A percentile compares a stretch with the other conserved stretches of the same genome.
Conservation (phyloP, 2,888 invertebrate genomes). For the Laspeyria flexula region DNA sequence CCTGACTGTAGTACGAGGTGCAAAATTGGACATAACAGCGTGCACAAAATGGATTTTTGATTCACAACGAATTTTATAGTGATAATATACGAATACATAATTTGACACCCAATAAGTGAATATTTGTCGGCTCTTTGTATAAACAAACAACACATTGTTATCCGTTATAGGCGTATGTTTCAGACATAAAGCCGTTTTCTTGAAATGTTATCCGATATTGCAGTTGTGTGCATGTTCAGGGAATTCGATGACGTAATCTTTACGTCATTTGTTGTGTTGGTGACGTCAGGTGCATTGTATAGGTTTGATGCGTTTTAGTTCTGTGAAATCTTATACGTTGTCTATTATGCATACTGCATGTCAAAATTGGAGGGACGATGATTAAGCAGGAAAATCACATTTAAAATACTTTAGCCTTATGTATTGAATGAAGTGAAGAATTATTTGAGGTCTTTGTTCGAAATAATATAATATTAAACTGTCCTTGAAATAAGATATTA, state of each 20-base stretch:
- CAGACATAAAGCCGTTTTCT: not conserved
- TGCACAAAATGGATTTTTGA: slow-evolving; percentile 48
- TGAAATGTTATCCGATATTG: not conserved
- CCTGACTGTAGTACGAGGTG: slow-evolving; percentile 24
- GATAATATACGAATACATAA: slow-evolving; percentile 31
- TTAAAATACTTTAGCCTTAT: too few relatives aligned
- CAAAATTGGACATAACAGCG: slow-evolving; percentile 24
- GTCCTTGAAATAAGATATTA: too few relatives aligned
- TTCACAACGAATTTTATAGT: slow-evolving; percentile 39
- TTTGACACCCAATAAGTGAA: slow-evolving; percentile 30
- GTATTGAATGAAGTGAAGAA: too few relatives aligned
- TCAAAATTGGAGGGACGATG: too few relatives aligned
- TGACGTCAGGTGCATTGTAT: not conserved
- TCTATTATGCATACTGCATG: not conserved
- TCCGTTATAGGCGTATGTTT: not conserved
- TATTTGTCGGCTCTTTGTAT: slow-evolving; percentile 9
- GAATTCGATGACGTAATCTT: not conserved
- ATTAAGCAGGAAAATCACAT: too few relatives aligned
- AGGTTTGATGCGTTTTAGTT: not conserved
- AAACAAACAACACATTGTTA: not conserved
- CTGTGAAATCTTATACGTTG: not conserved
- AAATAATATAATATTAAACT: too few relatives aligned
- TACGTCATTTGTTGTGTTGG: not conserved
- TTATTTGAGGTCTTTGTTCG: too few relatives aligned
- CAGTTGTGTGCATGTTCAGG: not conserved